Evolutionary conservation across 2,113 vertebrate genomes (phyloP).

Genomic region (Misgurnus mizolepis): DNA sequence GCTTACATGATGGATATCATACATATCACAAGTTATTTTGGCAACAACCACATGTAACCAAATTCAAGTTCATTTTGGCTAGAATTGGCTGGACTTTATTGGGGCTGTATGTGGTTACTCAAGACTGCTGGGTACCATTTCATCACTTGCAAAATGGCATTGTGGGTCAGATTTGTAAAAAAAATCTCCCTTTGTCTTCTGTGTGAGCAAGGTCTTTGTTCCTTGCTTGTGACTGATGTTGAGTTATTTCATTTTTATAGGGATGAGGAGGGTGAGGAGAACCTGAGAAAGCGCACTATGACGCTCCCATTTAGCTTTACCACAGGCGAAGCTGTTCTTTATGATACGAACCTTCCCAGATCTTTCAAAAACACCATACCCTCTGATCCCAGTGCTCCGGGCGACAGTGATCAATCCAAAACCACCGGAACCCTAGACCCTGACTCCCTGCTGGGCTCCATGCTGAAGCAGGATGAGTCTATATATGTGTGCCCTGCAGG

Average conservation of each 20-base stretch:
- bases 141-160: too few relatives aligned
- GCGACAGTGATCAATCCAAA: constrained; percentile 47
- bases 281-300: constrained; percentile 77
- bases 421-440: constrained; percentile 69
- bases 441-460: constrained; percentile 72
- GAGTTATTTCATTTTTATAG: constrained; percentile 61
- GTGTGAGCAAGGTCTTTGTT: too few relatives aligned
- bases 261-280: constrained; percentile 82
- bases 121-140: too few relatives aligned
- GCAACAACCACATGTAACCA: too few relatives aligned
- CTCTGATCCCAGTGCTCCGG: constrained; percentile 57
- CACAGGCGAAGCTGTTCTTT: constrained; percentile 83
- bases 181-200: not conserved
- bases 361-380: constrained; percentile 64
- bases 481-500: constrained; percentile 71
- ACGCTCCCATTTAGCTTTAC: constrained; percentile 82
- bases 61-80: too few relatives aligned
- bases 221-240: not conserved
- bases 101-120: too few relatives aligned
- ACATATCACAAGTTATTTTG: too few relatives aligned
- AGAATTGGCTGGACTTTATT: too few relatives aligned
- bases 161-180: not conserved
- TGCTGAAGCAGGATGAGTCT: constrained; percentile 80
- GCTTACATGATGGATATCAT: too few relatives aligned
- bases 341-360: constrained; percentile 69